A percentile compares a stretch with the other conserved stretches of the same genome.
Conservation (phyloP, 2,888 invertebrate species). For the Eubasilissa splendida region DNA sequence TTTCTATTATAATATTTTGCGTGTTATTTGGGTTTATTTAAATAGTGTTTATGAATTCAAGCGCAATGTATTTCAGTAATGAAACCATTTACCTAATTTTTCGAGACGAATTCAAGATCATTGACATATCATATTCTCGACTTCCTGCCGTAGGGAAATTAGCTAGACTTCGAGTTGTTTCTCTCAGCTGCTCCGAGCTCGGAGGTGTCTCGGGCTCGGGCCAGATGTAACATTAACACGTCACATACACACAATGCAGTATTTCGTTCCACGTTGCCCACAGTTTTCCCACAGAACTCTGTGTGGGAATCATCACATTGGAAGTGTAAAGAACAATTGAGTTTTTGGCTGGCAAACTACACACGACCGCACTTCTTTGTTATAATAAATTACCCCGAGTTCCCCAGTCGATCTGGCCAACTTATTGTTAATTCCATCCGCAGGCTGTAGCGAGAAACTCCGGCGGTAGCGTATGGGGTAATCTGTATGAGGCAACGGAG, state of each 20-base stretch:
- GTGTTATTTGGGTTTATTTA: no score
- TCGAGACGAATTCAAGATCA: not conserved
- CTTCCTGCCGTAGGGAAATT: not conserved
- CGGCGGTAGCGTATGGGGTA: not conserved
- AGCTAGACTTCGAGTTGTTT: not conserved
- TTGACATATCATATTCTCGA: not conserved
- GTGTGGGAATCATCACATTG: constrained; percentile 50
- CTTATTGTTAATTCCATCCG: constrained; percentile 8
- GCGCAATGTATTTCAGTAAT: no score
- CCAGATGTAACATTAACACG: constrained; percentile 25
- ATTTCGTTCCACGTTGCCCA: constrained; percentile 29
- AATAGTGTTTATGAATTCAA: no score
- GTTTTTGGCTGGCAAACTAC: constrained; percentile 30
- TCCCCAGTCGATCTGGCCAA: not conserved
- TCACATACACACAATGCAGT: constrained; percentile 39
- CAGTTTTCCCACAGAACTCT: constrained; percentile 47
- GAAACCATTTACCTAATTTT: no score
- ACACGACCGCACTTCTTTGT: constrained; percentile 32
- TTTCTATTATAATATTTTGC: no score
- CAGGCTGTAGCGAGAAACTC: constrained; percentile 12
- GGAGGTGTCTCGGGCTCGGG: not conserved
- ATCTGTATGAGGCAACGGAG: constrained; percentile 22
- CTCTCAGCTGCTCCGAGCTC: not conserved
- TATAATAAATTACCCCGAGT: constrained; percentile 13
- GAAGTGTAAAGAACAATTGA: constrained; percentile 20